These are phyloP conservation scores for Burhinus oedicnemus DNA, from an alignment of 2,113 vertebrate genomes.

Conservation along the genomic window DNA sequence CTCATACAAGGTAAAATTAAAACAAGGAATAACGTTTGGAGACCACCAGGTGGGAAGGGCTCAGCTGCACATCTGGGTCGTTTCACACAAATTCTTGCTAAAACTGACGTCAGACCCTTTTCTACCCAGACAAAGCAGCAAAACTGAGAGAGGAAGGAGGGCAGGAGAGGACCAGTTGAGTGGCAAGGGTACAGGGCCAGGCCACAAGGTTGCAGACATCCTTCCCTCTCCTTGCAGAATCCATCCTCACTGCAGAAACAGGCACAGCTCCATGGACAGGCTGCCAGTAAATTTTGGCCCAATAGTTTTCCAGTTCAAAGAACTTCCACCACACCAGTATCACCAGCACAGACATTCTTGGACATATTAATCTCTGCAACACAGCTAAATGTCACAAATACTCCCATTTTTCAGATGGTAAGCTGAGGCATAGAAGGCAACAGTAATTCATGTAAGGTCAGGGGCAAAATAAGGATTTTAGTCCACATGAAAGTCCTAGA, in stretches of 20 bases:
- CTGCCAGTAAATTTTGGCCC: background rate
- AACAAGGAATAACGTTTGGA: background rate
- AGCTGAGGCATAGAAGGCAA: background rate
- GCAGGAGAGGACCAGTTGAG: background rate
- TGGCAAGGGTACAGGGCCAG: background rate
- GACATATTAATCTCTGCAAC: background rate
- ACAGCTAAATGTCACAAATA: background rate
- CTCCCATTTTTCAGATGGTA: background rate
- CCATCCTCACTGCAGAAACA: background rate
- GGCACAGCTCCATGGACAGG: background rate
- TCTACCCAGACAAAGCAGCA: background rate
- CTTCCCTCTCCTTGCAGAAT: background rate
- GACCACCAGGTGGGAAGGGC: background rate
- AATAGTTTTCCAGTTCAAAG: background rate
- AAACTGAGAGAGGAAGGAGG: background rate
- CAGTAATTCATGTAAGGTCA: background rate
- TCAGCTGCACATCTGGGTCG: background rate
- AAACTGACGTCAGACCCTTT: background rate
- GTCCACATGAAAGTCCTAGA: background rate
- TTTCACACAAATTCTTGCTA: background rate
- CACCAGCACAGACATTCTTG: background rate
- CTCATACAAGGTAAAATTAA: background rate
- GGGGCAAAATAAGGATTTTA: background rate
- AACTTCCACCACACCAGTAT: background rate
- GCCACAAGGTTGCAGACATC: background rate